phyloP scores from a whole-genome alignment of 2,888 invertebrate genomes.

The Eupithecia tripunctaria region DNA sequence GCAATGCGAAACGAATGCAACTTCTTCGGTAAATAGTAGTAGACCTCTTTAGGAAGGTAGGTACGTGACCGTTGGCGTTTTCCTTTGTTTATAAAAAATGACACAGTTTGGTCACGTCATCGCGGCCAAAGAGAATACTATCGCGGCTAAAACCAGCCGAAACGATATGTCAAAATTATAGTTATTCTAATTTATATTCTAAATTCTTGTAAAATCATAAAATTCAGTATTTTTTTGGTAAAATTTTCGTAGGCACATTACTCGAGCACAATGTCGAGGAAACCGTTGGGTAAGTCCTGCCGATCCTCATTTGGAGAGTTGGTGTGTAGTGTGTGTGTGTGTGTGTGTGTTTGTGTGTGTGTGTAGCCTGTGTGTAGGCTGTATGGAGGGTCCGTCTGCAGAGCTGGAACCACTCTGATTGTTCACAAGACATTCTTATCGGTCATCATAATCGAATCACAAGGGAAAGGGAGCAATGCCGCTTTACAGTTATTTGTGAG shows the following conservation, averaged over 20 bases:
- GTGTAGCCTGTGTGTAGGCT: too few species aligned
- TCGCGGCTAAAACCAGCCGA: slow-evolving; percentile 36
- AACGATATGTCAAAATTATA: slow-evolving; percentile 58
- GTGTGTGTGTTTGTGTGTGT: too few species aligned
- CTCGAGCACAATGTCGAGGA: slow-evolving; percentile 55
- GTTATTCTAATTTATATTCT: slow-evolving; percentile 30
- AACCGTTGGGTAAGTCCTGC: slow-evolving; percentile 60
- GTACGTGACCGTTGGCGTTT: not conserved
- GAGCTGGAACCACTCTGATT: not conserved
- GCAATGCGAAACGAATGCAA: not conserved
- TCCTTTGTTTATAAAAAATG: slow-evolving; percentile 5
- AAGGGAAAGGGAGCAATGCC: too few species aligned
- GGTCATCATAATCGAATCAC: too few species aligned
- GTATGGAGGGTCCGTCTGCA: not conserved
- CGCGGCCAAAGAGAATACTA: too few species aligned
- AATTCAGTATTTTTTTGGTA: slow-evolving; percentile 38
- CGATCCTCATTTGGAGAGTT: not conserved
- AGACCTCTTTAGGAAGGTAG: not conserved
- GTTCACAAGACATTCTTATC: too few species aligned
- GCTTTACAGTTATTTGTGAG: too few species aligned
- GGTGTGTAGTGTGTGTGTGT: not conserved
- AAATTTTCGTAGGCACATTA: slow-evolving; percentile 3
- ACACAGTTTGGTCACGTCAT: not conserved
- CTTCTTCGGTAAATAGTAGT: not conserved
- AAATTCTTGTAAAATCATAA: slow-evolving; percentile 51